These are phyloP conservation scores for Spinibarbus caldwelli DNA, from an alignment of 2,797 vertebrate species.

Conservation along the genomic window DNA sequence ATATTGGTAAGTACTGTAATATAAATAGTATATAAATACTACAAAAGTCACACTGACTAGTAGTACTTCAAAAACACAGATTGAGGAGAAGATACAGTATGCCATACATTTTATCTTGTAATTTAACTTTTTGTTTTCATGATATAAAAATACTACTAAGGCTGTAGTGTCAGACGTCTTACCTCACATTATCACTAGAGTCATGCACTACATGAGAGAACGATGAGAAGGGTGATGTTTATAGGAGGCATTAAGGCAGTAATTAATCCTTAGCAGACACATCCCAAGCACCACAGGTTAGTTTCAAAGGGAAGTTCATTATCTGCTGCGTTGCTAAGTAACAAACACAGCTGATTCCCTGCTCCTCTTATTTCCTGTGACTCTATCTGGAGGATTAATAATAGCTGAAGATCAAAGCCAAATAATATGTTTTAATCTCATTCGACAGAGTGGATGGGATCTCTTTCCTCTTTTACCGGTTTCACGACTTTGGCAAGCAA, in stretches of 20 bases:
- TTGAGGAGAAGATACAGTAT: neutral
- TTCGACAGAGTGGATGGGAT: neutral
- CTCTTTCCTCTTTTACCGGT: neutral
- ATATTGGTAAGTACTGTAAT: neutral
- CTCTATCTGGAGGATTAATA: constrained; percentile 48
- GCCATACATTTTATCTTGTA: neutral
- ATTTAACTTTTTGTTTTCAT: neutral
- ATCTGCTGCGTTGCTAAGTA: constrained; percentile 54
- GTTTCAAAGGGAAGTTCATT: constrained; percentile 30
- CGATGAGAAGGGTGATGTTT: neutral
- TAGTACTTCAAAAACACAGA: neutral
- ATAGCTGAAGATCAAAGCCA: constrained; percentile 41
- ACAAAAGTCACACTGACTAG: neutral
- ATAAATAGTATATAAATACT: neutral
- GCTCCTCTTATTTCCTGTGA: constrained; percentile 23
- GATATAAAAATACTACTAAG: neutral
- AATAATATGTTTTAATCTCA: constrained; percentile 1
- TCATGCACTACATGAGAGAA: neutral
- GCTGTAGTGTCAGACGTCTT: neutral
- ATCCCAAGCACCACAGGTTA: constrained; percentile 27
- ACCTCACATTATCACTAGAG: constrained; percentile 1
- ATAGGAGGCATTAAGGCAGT: neutral
- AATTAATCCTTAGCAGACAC: constrained; percentile 26
- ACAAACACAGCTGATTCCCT: constrained; percentile 44
- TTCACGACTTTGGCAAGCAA: neutral